Evolutionary conservation across 1,140 invertebrate genomes (phyloP).

Genomic region (Zaprionus kolodkinae): DNA sequence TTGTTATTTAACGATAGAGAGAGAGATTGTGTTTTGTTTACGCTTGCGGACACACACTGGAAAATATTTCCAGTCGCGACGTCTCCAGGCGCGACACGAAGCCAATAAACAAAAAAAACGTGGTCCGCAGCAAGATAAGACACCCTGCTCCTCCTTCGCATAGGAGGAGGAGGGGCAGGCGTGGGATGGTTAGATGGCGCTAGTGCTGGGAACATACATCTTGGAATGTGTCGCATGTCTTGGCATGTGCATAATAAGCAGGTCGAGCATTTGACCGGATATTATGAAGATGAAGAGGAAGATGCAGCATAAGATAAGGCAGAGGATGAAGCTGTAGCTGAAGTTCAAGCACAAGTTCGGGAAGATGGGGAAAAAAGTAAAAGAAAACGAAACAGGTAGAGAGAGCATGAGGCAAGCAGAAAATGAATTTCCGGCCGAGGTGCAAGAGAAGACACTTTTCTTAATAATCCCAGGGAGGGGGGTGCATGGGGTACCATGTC

Average conservation of each 20-base stretch:
- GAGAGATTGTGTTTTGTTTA: conserved; percentile 19
- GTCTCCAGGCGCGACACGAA: conserved; percentile 16
- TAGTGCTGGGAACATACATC: background rate
- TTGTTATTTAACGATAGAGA: background rate
- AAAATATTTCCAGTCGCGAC: conserved; percentile 25
- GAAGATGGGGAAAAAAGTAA: background rate
- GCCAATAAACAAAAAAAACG: conserved; percentile 30
- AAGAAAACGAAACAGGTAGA: conserved; percentile 7
- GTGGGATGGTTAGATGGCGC: background rate
- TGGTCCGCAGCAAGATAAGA: conserved; percentile 2
- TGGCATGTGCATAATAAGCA: conserved; percentile 14
- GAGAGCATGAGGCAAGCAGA: conserved; percentile 20
- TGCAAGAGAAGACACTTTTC: conserved; percentile 38
- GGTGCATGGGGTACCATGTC: background rate
- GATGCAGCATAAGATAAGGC: background rate
- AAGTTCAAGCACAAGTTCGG: background rate
- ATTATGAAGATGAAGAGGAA: conserved; percentile 27
- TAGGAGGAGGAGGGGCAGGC: background rate
- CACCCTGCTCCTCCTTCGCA: background rate
- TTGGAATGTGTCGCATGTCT: background rate
- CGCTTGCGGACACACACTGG: background rate
- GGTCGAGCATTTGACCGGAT: conserved; percentile 36
- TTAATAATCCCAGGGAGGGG: conserved; percentile 6
- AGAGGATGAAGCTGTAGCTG: background rate
- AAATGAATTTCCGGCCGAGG: conserved; percentile 53